Base-by-base conservation (phyloP, 2,888 invertebrate genomes). In the Rhingia rostrata region DNA sequence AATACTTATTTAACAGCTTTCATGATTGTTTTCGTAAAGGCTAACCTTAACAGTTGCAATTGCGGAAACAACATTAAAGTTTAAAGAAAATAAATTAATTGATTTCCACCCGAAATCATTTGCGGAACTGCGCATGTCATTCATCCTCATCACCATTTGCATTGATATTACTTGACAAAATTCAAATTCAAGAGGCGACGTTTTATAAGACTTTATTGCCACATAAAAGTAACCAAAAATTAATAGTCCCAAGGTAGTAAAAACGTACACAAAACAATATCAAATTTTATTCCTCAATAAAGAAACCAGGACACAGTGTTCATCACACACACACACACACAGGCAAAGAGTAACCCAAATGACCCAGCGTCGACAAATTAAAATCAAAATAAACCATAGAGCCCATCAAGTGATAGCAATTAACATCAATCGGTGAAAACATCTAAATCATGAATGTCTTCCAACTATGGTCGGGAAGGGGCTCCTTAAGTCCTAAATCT, bases 401-500 rank as follows among this genome's bases (percentile, higher is more conserved):
- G 56, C 66, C 49, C 80, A 80, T 84, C 80, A 80, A 84, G 74
- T 75, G 80, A 70, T 74, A 75, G 84, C 84, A 84, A 84, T 84
- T 84, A 84, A 84, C 84, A 84, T 84, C 84, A 80, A 84, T 84
- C 84, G 84, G 80, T 80, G 74, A 84, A 84, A 75, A 84, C 84
- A 84, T 84, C 84, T 84, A 84, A 84, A 84, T 84, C 84, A 84
- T 80, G 80, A 84, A 66, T 69, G 58, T 60, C 78, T 49, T 67
- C 22, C 22, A 22, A 12, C 45, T 37, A 32, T 32, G 49, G n/a
- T n/a, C 43, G 49, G 47, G 9, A n/a, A n/a, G n/a, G 49, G 67
- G 6, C 32, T 54, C 22, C 22, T 22, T 22, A 67, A 9, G 73
- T 58, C 66, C 74, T 70, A 80, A 84, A 70, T 80, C 74, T 53